Conservation (phyloP, 2,888 invertebrate species). For the Eucera pruinosa region DNA sequence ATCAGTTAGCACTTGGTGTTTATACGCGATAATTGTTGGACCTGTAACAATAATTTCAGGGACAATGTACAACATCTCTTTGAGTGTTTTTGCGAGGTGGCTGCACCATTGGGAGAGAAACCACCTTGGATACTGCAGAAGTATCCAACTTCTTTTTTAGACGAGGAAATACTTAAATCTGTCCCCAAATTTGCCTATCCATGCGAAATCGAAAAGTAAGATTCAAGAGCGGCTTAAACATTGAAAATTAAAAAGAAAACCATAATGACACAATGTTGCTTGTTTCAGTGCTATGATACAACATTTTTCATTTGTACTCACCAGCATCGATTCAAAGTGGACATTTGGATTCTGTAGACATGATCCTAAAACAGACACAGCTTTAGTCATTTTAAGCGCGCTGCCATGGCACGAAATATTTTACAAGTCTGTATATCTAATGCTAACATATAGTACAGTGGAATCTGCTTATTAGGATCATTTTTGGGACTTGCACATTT, state of each 20-base stretch:
- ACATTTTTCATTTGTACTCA: conserved; percentile 98
- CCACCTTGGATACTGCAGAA: conserved; percentile 91
- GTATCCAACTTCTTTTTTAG: conserved; percentile 93
- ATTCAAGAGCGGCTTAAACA: conserved; percentile 67
- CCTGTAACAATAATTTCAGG: conserved; percentile 85
- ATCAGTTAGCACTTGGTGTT: not conserved
- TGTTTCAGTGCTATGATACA: conserved; percentile 92
- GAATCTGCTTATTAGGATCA: too few relatives aligned
- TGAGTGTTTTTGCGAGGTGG: conserved; percentile 94
- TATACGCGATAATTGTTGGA: too few relatives aligned
- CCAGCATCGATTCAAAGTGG: conserved; percentile 97
- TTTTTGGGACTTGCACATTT: too few relatives aligned
- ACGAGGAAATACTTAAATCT: conserved; percentile 93
- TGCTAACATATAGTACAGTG: too few relatives aligned
- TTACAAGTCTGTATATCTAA: conserved; percentile 90
- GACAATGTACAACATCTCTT: conserved; percentile 92
- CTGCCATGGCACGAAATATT: conserved; percentile 99
- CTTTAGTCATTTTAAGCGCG: conserved; percentile 93
- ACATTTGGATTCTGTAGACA: conserved; percentile 99
- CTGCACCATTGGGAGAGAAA: conserved; percentile 87
- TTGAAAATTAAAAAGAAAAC: not conserved
- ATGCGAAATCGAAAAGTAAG: conserved; percentile 91
- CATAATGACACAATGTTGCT: not conserved
- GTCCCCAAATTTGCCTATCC: conserved; percentile 97
- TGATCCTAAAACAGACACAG: conserved; percentile 94